Base-by-base conservation (phyloP, 2,113 vertebrate genomes). In the Mobula hypostoma region DNA sequence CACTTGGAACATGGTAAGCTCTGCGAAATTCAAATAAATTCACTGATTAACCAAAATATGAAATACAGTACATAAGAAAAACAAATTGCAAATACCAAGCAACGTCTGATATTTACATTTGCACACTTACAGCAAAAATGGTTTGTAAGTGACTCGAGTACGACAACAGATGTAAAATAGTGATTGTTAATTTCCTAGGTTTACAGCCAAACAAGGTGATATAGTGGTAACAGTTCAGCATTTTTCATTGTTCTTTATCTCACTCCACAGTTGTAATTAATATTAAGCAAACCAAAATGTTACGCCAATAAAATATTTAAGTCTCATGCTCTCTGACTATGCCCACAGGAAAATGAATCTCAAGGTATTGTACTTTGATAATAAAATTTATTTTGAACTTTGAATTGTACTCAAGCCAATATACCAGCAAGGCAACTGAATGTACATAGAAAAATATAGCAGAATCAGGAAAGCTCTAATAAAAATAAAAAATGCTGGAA, bases 1-100 rank as follows among this genome's bases (percentile, higher is more conserved):
- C 98, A 95, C 98, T 98, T 0, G 98, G 97, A 95, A 98, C 95
- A 94, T 99, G 98, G 95, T 97, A 97, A 0, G 99, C 99, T 97
- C 99, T 99, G 96, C 87, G 36, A 79, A 95, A 32, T 90, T 61
- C 95, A 94, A 27, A 94, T 24, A 77, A 14, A 78, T 70, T 21
- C 7, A 94, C 58, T 63, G 36, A 63, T 29, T 92, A 74, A 56
- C 12, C 63, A 11, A 82, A 36, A 72, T 29, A 32, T 56, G 14
- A 85, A 82, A 76, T 15, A 17, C 24, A 12, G 56, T 15, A 17
- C 24, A 12, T 19, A 82, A 58, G 85, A 63, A 2, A 40, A 63
- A 94, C 40, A 94, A 80, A 21, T 77, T n/a, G 63, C 48, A 80
- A 66, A 80, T 63, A 19, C 17, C 72, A 66, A 58, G 40, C 5